These are phyloP conservation scores for Macrostomum lignano DNA, from an alignment of 1,140 invertebrate genomes.

Conservation along the genomic window DNA sequence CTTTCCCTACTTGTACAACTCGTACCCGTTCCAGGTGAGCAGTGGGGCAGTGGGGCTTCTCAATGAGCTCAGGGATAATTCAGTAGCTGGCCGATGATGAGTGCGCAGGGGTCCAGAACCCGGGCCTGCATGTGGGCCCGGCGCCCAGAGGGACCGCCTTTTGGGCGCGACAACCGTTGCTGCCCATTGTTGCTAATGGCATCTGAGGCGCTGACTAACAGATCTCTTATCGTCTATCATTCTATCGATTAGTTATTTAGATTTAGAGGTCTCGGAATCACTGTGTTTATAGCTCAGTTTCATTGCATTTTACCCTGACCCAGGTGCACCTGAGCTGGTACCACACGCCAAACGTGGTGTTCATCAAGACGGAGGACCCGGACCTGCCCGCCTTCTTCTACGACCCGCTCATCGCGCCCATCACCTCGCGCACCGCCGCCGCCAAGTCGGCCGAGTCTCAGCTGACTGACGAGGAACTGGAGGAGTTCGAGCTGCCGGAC, in stretches of 20 bases:
- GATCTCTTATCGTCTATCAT: too few species aligned
- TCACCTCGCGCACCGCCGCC: slow-evolving; percentile 22
- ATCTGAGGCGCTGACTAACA: too few species aligned
- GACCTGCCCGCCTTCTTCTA: slow-evolving; percentile 98
- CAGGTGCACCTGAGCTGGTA: slow-evolving; percentile 33
- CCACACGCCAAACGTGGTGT: slow-evolving; percentile 90
- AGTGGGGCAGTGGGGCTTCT: neutral
- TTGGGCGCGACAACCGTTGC: too few species aligned
- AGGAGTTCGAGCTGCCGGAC: slow-evolving; percentile 68
- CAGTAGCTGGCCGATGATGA: neutral
- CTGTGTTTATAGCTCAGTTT: too few species aligned
- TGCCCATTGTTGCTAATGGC: too few species aligned
- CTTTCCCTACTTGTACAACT: slow-evolving; percentile 96
- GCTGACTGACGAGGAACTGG: slow-evolving; percentile 15
- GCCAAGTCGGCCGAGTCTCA: slow-evolving; percentile 46
- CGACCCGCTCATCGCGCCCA: slow-evolving; percentile 94
- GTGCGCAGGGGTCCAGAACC: too few species aligned
- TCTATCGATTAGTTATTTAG: too few species aligned
- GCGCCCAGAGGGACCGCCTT: too few species aligned
- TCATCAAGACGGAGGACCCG: slow-evolving; percentile 99
- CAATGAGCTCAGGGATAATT: neutral
- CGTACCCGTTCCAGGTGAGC: slow-evolving; percentile 56
- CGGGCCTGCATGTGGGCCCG: too few species aligned
- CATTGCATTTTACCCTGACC: too few species aligned
- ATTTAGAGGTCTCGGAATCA: too few species aligned